phyloP scores from a whole-genome alignment of 2,888 invertebrate genomes.

The Drosophila quinaria region DNA sequence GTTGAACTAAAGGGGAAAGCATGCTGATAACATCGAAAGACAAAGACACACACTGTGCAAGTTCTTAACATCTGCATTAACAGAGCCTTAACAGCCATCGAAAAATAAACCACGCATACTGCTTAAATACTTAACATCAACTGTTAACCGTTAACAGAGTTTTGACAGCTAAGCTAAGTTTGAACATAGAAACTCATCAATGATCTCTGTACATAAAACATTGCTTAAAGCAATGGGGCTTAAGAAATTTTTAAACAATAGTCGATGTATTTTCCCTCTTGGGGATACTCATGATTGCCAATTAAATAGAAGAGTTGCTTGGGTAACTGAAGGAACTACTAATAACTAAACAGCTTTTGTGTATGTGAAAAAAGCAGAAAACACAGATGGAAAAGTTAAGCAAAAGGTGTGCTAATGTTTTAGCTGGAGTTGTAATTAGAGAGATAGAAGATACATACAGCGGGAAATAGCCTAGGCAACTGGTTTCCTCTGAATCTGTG shows the following conservation, averaged over 20 bases:
- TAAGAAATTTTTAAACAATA: no score
- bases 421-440: slow-evolving; percentile 13
- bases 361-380: background rate
- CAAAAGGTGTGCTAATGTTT: slow-evolving; percentile 24
- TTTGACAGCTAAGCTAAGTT: no score
- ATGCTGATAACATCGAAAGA: background rate
- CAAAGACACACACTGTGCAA: background rate
- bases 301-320: background rate
- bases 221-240: no score
- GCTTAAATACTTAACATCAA: no score
- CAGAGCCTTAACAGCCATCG: no score
- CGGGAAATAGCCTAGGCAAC: slow-evolving; percentile 21
- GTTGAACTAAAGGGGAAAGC: background rate
- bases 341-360: slow-evolving; percentile 1
- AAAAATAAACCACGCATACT: no score
- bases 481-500: slow-evolving; percentile 27
- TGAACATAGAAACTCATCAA: no score
- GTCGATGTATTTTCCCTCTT: no score
- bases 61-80: slow-evolving; percentile 8
- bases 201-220: no score
- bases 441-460: slow-evolving; percentile 16
- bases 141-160: no score
- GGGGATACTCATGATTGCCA: background rate
- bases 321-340: slow-evolving; percentile 2
- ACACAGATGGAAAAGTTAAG: slow-evolving; percentile 5